phyloP scores from a whole-genome alignment of 2,888 invertebrate species.

The Tricholauxania praeusta region DNA sequence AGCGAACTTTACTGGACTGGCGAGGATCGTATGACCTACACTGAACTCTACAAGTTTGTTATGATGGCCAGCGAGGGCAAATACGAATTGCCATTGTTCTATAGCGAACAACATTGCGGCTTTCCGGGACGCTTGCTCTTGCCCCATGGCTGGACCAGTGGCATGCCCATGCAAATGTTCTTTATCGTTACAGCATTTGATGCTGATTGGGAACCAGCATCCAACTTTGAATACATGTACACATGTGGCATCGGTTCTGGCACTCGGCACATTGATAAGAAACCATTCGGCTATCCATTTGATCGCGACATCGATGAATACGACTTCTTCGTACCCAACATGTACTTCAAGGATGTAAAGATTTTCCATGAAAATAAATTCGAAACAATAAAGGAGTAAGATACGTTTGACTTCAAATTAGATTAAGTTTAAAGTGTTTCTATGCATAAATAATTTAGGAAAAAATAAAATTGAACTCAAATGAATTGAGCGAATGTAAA shows the following conservation, averaged over 20 bases:
- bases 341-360: conserved; percentile 74
- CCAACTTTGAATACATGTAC: conserved; percentile 67
- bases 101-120: conserved; percentile 69
- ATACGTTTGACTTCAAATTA: conserved; percentile 58
- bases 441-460: too few relatives aligned
- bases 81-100: conserved; percentile 65
- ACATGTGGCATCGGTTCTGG: conserved; percentile 70
- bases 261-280: conserved; percentile 70
- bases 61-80: conserved; percentile 67
- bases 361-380: conserved; percentile 74
- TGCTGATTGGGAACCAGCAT: conserved; percentile 54
- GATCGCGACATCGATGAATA: conserved; percentile 75
- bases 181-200: conserved; percentile 70
- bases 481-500: too few relatives aligned
- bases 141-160: conserved; percentile 73
- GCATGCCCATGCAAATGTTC: conserved; percentile 73
- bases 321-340: conserved; percentile 76
- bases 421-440: too few relatives aligned
- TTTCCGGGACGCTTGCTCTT: conserved; percentile 73
- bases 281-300: conserved; percentile 79
- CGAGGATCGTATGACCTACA: conserved; percentile 70
- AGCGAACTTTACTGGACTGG: conserved; percentile 62
- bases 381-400: conserved; percentile 55
- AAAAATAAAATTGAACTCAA: too few relatives aligned
- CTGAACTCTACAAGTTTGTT: conserved; percentile 65